Evolutionary conservation across 1,140 invertebrate species (phyloP), one percentile per base, ranked within the genome.

Genomic region (Pemphigus obesinymphae): DNA sequence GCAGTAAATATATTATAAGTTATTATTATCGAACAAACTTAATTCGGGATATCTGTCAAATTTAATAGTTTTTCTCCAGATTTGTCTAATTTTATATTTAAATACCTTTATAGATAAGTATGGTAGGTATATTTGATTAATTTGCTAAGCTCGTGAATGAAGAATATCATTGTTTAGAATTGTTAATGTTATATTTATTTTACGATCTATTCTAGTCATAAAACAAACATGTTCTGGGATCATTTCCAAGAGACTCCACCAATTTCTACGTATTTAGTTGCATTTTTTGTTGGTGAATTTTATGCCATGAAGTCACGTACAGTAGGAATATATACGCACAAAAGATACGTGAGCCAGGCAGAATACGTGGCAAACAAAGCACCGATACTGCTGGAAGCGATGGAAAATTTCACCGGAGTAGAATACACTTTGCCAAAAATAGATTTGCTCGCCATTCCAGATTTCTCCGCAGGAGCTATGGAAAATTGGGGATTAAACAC

Each of bases 401-500:
- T 85, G 81, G 85, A 85, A 66, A 34, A 83, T 0, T 85, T 85
- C 53, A 85, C 82, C 13, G 66, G 82, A 2, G 55, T 84, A 10
- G 26, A 75, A 8, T 86, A 85, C 75, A 23, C 11, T 15, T 80
- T 86, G 23, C 87, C 88, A 61, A 87, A 91, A 85, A 84, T 89
- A 84, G 90, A 93, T 84, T 90, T 93, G 85, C 88, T 93, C 37
- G 90, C 91, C 13, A 89, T 94, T 63, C 92, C 93, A 3, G 90
- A 94, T 83, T 97, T 96, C 87, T 88, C 89, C 1, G 91, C 94
- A 0, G 94, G 92, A 43, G 94, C 94, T 37, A 95, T 96, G 93
- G 94, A 95, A 86, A 94, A 95, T 87, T 95, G 93, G 91, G 91
- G 91, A 11, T 85, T 92, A 1, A 88, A 91, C 2, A 90, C 89